phyloP scores from a whole-genome alignment of 2,888 invertebrate species.

The Athripsodes cinereus region DNA sequence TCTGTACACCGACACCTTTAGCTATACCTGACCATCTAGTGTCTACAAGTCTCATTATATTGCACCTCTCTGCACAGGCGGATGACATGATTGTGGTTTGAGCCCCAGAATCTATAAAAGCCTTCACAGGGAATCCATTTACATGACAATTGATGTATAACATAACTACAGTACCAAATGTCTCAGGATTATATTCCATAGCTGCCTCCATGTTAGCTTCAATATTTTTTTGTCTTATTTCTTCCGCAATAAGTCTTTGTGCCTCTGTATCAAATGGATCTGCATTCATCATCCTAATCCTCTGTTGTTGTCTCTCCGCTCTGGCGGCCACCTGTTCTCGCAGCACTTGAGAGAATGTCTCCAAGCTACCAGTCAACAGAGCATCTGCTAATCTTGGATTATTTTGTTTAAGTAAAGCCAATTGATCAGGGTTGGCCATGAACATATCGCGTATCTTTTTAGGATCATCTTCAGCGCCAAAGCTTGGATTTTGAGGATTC shows the following conservation, averaged over 20 bases:
- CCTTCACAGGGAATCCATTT: conserved; percentile 94
- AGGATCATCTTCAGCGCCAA: conserved; percentile 70
- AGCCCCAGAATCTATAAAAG: conserved; percentile 97
- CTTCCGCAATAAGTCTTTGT: conserved; percentile 90
- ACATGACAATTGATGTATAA: conserved; percentile 95
- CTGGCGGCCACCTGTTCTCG: conserved; percentile 77
- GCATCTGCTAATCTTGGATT: conserved; percentile 92
- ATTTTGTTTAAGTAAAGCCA: conserved; percentile 86
- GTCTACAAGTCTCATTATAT: conserved; percentile 85
- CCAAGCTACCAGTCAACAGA: conserved; percentile 74
- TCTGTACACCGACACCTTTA: conserved; percentile 95
- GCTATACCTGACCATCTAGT: conserved; percentile 94
- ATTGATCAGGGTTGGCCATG: conserved; percentile 82
- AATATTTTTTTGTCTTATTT: conserved; percentile 92
- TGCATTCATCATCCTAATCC: conserved; percentile 82
- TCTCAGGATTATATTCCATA: conserved; percentile 98
- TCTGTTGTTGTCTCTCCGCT: conserved; percentile 75
- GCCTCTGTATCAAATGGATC: conserved; percentile 96
- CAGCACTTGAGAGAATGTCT: conserved; percentile 71
- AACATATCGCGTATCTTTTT: conserved; percentile 81
- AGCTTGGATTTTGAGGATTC: conserved; percentile 34
- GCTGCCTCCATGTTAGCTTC: conserved; percentile 98
- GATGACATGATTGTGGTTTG: conserved; percentile 99
- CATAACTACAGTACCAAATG: conserved; percentile 97
- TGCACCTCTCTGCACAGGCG: conserved; percentile 89